Evolutionary conservation across 23 tunicate species (phyloP).

Genomic region (Clavelina lepadiformis): DNA sequence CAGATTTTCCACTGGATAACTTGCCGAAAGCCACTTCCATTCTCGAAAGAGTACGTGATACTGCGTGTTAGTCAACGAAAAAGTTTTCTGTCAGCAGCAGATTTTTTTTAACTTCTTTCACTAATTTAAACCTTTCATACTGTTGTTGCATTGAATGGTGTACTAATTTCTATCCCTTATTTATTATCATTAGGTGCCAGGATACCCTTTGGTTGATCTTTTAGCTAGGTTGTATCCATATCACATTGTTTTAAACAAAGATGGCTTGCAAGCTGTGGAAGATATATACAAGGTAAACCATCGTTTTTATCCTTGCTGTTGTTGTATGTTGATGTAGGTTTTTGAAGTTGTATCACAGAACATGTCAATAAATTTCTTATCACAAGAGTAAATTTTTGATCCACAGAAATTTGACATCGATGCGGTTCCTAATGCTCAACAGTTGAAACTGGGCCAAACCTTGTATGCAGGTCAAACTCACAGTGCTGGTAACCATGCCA

Average conservation of each 20-base stretch:
- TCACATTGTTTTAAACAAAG: constrained; percentile 57
- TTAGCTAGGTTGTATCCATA: constrained; percentile 75
- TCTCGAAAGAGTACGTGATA: constrained; percentile 16
- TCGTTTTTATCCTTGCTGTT: too few species aligned
- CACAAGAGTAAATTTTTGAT: too few species aligned
- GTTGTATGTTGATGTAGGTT: too few species aligned
- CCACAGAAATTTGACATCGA: too few species aligned
- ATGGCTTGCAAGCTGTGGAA: constrained; percentile 70
- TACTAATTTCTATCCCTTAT: background rate
- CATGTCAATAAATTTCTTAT: too few species aligned
- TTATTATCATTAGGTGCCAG: constrained; percentile 36
- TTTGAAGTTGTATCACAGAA: too few species aligned
- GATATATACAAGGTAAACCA: constrained; percentile 71
- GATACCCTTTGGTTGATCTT: constrained; percentile 42
- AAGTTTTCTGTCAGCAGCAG: background rate
- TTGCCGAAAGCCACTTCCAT: constrained; percentile 31
- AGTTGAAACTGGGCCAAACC: too few species aligned
- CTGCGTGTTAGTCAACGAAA: background rate
- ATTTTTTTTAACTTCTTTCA: too few species aligned
- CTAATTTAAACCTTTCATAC: too few species aligned
- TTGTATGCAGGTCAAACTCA: too few species aligned
- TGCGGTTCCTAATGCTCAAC: too few species aligned
- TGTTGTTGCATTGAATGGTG: background rate
- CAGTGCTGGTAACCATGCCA: too few species aligned
- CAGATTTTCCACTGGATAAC: constrained; percentile 90